phyloP scores from a whole-genome alignment of 2,113 vertebrate genomes.

The Oncorhynchus nerka region DNA sequence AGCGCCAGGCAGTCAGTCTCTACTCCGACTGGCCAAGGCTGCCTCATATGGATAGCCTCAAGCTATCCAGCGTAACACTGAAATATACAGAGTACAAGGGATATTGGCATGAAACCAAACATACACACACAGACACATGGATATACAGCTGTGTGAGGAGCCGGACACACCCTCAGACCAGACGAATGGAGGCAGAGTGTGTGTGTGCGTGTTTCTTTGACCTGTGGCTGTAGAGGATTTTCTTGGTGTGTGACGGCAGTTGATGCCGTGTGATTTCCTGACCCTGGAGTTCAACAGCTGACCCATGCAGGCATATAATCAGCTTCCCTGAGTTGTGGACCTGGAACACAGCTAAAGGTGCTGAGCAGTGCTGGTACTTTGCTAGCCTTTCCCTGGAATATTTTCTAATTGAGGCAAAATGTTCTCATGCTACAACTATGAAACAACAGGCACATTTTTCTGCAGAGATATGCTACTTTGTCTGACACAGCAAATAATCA shows the following conservation, averaged over 20 bases:
- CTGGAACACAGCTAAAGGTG: not conserved
- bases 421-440: not conserved
- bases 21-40: not conserved
- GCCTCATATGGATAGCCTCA: not conserved
- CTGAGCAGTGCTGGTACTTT: not conserved
- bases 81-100: not conserved
- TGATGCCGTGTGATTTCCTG: not conserved
- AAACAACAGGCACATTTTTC: not conserved
- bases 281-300: not conserved
- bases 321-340: not conserved
- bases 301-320: not conserved
- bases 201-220: not conserved
- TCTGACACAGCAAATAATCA: not conserved
- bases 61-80: not conserved
- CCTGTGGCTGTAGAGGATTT: not conserved
- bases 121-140: not conserved
- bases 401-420: not conserved
- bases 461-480: not conserved
- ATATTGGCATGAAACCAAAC: not conserved
- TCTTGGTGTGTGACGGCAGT: not conserved
- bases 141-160: not conserved
- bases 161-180: not conserved
- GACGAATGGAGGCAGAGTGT: not conserved
- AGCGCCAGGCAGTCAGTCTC: slow-evolving; percentile 10
- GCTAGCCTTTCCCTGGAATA: not conserved